These are phyloP conservation scores for Caenorhabditis afra DNA, from an alignment of 2,888 invertebrate genomes.

Conservation along the genomic window DNA sequence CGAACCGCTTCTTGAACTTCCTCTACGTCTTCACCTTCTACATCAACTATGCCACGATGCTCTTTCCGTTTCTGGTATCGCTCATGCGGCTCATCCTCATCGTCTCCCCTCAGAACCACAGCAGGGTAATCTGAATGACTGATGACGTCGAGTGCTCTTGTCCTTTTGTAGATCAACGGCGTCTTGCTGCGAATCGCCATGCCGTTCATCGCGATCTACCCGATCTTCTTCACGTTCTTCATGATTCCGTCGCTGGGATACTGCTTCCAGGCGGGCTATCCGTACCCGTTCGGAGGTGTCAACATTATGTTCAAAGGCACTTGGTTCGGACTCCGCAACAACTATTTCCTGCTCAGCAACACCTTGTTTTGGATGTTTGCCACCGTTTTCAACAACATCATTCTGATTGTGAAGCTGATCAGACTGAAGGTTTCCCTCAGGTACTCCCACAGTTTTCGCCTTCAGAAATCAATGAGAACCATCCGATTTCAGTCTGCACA, in stretches of 20 bases:
- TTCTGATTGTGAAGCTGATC: constrained; percentile 32
- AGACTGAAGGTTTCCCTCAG: not conserved
- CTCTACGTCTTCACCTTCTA: constrained; percentile 37
- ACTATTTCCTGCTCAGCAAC: constrained; percentile 22
- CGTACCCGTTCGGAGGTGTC: constrained; percentile 36
- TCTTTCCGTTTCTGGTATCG: constrained; percentile 40
- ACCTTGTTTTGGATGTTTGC: constrained; percentile 29
- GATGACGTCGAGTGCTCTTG: not conserved
- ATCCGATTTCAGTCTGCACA: not conserved
- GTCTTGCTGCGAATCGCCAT: constrained; percentile 5
- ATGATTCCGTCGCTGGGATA: constrained; percentile 30
- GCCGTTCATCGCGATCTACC: constrained; percentile 31
- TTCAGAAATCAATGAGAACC: no score
- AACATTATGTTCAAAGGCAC: constrained; percentile 15
- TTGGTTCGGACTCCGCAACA: constrained; percentile 17
- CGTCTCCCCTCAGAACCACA: constrained; percentile 20
- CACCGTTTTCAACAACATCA: constrained; percentile 7
- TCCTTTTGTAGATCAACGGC: constrained; percentile 27
- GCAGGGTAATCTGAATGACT: constrained; percentile 2
- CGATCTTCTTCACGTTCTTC: constrained; percentile 33
- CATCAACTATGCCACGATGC: constrained; percentile 41
- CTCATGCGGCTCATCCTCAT: constrained; percentile 29
- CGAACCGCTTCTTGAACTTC: constrained; percentile 30
- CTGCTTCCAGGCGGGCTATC: constrained; percentile 21
- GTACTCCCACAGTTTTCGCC: not conserved